Evolutionary conservation across 2,113 vertebrate species (phyloP).

Genomic region (Zosterops hypoxanthus): DNA sequence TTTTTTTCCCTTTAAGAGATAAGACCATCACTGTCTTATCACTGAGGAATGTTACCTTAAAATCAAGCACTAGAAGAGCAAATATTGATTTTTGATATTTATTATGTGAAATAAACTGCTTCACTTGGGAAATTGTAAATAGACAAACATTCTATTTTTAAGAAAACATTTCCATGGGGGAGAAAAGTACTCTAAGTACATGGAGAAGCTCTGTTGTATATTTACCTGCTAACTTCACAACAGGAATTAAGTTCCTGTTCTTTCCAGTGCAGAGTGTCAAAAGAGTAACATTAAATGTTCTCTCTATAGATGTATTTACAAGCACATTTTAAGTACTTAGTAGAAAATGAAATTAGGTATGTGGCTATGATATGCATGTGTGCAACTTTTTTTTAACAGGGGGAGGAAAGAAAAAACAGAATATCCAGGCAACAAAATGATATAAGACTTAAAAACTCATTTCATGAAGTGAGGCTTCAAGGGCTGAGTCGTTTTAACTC

Average conservation of each 20-base stretch:
- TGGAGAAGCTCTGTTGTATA: not conserved
- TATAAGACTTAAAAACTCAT: not conserved
- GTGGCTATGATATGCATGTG: not conserved
- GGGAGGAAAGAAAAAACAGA: fast-evolving
- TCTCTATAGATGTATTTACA: not conserved
- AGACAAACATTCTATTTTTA: not conserved
- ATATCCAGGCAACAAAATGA: not conserved
- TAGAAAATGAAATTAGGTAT: not conserved
- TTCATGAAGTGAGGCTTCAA: not conserved
- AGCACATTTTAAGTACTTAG: not conserved
- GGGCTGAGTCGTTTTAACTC: not conserved
- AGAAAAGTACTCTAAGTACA: not conserved
- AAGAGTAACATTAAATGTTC: not conserved
- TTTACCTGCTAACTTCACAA: not conserved
- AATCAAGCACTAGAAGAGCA: not conserved
- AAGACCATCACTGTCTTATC: not conserved
- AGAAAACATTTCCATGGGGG: not conserved
- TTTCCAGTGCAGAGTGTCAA: not conserved
- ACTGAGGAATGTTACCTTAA: not conserved
- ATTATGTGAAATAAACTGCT: not conserved
- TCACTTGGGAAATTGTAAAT: fast-evolving
- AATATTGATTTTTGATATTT: not conserved
- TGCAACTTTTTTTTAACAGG: not conserved
- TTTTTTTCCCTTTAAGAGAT: not conserved
- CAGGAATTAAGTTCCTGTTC: not conserved